Evolutionary conservation across 2,113 vertebrate species (phyloP).

Genomic region (Hepsetus odoe): DNA sequence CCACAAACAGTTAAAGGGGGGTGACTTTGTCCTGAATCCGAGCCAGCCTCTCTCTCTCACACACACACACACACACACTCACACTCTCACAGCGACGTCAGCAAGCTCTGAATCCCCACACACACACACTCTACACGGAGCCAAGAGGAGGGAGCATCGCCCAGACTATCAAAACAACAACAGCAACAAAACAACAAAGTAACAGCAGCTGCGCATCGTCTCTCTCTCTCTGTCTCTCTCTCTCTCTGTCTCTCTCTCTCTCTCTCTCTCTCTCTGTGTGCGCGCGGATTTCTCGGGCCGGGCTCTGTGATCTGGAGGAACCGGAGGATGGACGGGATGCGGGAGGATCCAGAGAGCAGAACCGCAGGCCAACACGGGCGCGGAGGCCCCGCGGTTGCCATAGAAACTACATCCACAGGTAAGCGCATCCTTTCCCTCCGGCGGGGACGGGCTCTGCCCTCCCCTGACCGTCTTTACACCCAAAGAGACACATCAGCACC

Average conservation of each 20-base stretch:
- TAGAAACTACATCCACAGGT: slow-evolving; percentile 98
- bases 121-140: slow-evolving; percentile 53
- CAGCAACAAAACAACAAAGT: too few relatives aligned
- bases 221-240: slow-evolving; percentile 68
- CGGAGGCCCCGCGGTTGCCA: slow-evolving; percentile 83
- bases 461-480: too few relatives aligned
- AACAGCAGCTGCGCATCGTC: too few relatives aligned
- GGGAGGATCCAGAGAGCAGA: slow-evolving; percentile 61
- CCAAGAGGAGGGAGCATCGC: too few relatives aligned
- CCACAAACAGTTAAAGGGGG: slow-evolving; percentile 25
- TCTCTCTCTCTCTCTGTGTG: too few relatives aligned
- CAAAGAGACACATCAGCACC: too few relatives aligned
- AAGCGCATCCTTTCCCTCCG: slow-evolving; percentile 48
- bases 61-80: slow-evolving; percentile 68
- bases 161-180: too few relatives aligned
- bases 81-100: too few relatives aligned
- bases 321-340: slow-evolving; percentile 73
- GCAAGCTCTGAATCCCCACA: slow-evolving; percentile 70
- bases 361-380: slow-evolving; percentile 72
- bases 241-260: too few relatives aligned
- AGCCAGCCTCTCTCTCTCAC: slow-evolving; percentile 60
- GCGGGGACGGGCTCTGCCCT: too few relatives aligned
- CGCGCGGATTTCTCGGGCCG: slow-evolving; percentile 71
- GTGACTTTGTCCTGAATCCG: slow-evolving; percentile 61
- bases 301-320: slow-evolving; percentile 69